Conservation (phyloP, 2,113 vertebrate species). For the Uropsilus gracilis region DNA sequence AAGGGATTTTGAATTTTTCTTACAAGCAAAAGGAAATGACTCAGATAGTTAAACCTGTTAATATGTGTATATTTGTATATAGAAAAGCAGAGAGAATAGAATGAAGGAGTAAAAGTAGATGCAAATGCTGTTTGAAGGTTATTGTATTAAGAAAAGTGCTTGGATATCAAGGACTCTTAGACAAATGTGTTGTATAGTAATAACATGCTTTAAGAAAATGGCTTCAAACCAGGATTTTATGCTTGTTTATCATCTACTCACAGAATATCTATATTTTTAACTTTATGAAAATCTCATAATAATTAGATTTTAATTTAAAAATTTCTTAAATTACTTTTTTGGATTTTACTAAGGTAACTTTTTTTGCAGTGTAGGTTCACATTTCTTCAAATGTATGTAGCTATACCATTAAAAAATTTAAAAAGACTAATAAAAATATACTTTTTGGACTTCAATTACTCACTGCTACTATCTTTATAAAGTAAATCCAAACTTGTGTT, state of each 20-base stretch:
- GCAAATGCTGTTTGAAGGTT: background rate
- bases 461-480: no score
- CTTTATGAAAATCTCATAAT: no score
- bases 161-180: background rate
- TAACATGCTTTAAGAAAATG: background rate
- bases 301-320: no score
- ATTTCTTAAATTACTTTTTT: no score
- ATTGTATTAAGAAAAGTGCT: background rate
- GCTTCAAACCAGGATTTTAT: background rate
- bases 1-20: background rate
- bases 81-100: background rate
- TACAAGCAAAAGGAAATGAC: background rate
- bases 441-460: no score
- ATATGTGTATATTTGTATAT: background rate
- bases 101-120: background rate
- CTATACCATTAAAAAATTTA: no score
- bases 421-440: no score
- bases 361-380: no score
- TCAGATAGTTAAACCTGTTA: background rate
- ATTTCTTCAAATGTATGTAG: no score
- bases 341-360: no score
- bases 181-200: background rate
- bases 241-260: background rate
- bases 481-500: no score
- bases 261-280: no score